Evolutionary conservation across 2,113 vertebrate species (phyloP).

Genomic region (Neolamprologus fasciatus): DNA sequence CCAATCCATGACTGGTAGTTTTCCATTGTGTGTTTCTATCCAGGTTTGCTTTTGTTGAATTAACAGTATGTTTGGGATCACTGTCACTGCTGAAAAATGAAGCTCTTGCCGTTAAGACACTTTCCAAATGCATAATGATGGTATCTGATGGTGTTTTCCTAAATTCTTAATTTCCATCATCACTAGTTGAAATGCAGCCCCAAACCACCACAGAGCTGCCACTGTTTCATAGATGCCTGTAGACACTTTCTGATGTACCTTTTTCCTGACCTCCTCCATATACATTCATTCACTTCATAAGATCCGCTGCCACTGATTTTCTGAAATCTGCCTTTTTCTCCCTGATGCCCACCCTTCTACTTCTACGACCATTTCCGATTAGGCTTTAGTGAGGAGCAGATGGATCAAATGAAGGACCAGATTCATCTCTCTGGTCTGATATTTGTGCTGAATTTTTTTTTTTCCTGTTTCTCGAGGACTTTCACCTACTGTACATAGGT

Average conservation of each 20-base stretch:
- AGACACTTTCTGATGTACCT: not conserved
- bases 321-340: not conserved
- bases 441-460: not conserved
- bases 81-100: not conserved
- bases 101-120: not conserved
- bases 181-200: not conserved
- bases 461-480: not conserved
- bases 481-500: not conserved
- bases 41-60: too few species aligned
- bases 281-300: not conserved
- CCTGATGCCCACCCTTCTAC: not conserved
- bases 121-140: not conserved
- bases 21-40: not conserved
- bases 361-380: not conserved
- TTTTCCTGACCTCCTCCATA: not conserved
- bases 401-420: not conserved
- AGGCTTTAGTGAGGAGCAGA: not conserved
- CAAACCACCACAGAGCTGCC: accelerated
- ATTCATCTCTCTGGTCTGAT: not conserved
- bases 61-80: not conserved
- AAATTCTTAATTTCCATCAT: not conserved
- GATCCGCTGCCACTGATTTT: not conserved
- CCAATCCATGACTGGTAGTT: not conserved
- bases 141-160: not conserved
- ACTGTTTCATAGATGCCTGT: not conserved